These are phyloP conservation scores for Spongia lamella DNA, from an alignment of 37 sponge, comb jelly and placozoan species.

Conservation along the genomic window DNA sequence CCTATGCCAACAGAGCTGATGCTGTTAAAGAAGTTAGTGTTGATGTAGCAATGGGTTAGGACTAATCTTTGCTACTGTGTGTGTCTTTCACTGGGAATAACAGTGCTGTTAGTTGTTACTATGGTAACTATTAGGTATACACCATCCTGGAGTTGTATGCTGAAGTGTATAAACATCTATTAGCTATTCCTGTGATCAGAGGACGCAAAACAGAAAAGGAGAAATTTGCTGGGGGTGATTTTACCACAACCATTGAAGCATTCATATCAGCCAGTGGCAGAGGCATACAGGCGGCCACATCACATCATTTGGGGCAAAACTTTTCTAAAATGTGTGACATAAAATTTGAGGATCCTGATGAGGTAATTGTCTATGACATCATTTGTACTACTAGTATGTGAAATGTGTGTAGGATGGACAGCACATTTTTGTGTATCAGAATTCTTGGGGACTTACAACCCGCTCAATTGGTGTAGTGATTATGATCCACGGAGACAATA, in stretches of 20 bases:
- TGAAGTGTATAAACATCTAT: constrained; percentile 92
- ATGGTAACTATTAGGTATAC: constrained; percentile 59
- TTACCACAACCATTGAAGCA: constrained; percentile 96
- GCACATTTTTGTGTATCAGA: constrained; percentile 88
- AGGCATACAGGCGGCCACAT: constrained; percentile 98
- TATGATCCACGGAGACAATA: constrained; percentile 97
- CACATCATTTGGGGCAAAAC: constrained; percentile 99
- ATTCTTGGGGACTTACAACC: constrained; percentile 97
- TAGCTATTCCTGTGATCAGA: constrained; percentile 94
- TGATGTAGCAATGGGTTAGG: background rate
- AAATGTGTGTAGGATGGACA: constrained; percentile 31
- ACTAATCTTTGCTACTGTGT: background rate
- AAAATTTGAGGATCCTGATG: constrained; percentile 81
- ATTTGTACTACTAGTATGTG: no score
- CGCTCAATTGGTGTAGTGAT: constrained; percentile 92
- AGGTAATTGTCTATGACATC: background rate
- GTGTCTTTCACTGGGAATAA: background rate
- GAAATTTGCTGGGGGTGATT: constrained; percentile 98
- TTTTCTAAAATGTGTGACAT: constrained; percentile 99
- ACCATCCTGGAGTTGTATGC: constrained; percentile 85
- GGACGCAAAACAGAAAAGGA: constrained; percentile 97
- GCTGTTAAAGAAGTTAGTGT: constrained; percentile 91
- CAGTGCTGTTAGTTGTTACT: background rate
- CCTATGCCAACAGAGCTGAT: constrained; percentile 78
- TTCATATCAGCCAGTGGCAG: constrained; percentile 92